phyloP scores from a whole-genome alignment of 2,797 vertebrate genomes.

The Delichon dasypus region DNA sequence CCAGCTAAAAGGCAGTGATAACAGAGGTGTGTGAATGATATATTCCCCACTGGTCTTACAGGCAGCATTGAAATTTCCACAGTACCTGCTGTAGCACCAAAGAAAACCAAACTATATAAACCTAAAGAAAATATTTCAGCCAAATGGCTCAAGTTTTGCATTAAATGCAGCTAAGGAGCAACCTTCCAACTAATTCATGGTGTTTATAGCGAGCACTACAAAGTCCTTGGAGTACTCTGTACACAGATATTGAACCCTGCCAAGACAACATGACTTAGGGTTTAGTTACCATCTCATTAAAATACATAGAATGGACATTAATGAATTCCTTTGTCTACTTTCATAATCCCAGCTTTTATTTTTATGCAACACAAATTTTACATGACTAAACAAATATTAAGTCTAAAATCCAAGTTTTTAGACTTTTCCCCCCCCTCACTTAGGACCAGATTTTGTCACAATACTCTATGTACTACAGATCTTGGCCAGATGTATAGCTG shows the following conservation, averaged over 20 bases:
- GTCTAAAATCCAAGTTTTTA: not conserved
- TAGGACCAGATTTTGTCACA: not conserved
- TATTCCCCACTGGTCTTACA: not conserved
- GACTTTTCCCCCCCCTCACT: not conserved
- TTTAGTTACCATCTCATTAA: not conserved
- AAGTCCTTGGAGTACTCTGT: not conserved
- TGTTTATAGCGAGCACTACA: not conserved
- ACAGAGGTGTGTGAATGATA: not conserved
- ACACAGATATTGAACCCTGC: not conserved
- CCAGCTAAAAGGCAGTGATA: not conserved
- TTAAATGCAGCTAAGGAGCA: not conserved
- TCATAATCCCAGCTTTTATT: not conserved
- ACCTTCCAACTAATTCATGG: not conserved
- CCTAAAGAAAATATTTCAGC: not conserved
- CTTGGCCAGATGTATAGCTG: not conserved
- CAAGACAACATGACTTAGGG: not conserved
- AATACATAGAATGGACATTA: not conserved
- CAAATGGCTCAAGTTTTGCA: not conserved
- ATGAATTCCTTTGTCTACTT: not conserved
- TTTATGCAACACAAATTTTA: not conserved
- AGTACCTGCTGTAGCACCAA: not conserved
- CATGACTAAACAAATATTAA: not conserved
- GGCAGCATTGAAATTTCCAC: not conserved
- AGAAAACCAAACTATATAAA: not conserved
- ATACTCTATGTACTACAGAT: not conserved